Evolutionary conservation across 2,888 invertebrate genomes (phyloP), one percentile per base, ranked within the genome.

Genomic region (Tineola bisselliella): DNA sequence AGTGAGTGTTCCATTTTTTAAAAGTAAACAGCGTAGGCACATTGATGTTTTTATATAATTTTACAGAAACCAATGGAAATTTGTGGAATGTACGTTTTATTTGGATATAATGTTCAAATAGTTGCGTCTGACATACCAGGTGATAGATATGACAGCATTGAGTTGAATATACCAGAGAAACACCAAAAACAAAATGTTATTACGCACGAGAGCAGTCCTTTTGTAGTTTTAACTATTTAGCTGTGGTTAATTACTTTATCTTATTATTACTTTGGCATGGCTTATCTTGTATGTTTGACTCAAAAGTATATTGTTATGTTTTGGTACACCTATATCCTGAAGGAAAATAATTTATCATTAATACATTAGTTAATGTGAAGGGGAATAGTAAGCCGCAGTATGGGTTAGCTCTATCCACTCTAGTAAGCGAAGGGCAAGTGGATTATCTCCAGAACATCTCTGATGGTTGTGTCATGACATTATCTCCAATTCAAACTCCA

Each of bases 121-220:
- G 78, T 87, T 56, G 87, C 87, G 44, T 79, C 87, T 30, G 84
- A 87, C 68, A 81, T 87, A 75, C 79, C 76, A 69, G 80, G 82
- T 79, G 69, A 13, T 25, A 25, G 6, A 4, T 25, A 25, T n/a
- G n/a, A n/a, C n/a, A n/a, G n/a, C n/a, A n/a, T n/a, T n/a, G n/a
- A n/a, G n/a, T n/a, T n/a, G n/a, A n/a, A n/a, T n/a, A n/a, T n/a
- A n/a, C n/a, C n/a, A n/a, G n/a, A n/a, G n/a, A n/a, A n/a, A n/a
- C n/a, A n/a, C n/a, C n/a, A n/a, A n/a, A n/a, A n/a, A n/a, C n/a
- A n/a, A n/a, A n/a, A n/a, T n/a, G n/a, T n/a, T n/a, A n/a, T n/a
- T n/a, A n/a, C n/a, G n/a, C n/a, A n/a, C n/a, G n/a, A n/a, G n/a
- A n/a, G n/a, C n/a, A n/a, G n/a, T n/a, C n/a, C n/a, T n/a, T n/a